phyloP scores from a whole-genome alignment of 2,113 vertebrate genomes.

The Aspiorhynchus laticeps region DNA sequence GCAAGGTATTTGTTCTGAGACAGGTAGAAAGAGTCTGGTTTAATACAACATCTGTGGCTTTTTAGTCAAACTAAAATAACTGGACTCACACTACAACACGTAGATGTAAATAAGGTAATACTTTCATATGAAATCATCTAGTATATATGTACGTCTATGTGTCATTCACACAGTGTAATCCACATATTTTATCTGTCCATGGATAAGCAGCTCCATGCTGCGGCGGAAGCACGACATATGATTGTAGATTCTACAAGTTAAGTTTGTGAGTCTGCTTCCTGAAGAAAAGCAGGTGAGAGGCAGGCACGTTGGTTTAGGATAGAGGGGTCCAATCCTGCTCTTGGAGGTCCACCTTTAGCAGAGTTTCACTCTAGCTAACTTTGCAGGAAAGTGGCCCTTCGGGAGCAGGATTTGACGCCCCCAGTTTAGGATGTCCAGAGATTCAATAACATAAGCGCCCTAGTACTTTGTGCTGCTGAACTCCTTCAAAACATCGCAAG shows the following conservation, averaged over 20 bases:
- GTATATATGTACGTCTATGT: not conserved
- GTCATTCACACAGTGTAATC: conserved; percentile 7
- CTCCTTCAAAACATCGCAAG: conserved; percentile 92
- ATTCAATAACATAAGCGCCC: not conserved
- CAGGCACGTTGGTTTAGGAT: conserved; percentile 17
- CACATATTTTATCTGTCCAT: not conserved
- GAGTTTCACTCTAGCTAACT: not conserved
- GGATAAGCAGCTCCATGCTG: not conserved
- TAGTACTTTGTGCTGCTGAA: conserved; percentile 81
- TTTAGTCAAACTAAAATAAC: conserved; percentile 60
- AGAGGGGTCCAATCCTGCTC: not conserved
- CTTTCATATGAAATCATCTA: conserved; percentile 10
- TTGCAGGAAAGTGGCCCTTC: not conserved
- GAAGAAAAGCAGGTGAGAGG: conserved; percentile 3
- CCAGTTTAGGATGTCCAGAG: not conserved
- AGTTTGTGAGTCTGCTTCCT: conserved; percentile 7
- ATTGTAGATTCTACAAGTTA: conserved; percentile 30
- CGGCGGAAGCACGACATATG: not conserved
- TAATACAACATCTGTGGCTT: conserved; percentile 42
- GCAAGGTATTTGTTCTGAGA: conserved; percentile 34
- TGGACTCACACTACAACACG: conserved; percentile 34
- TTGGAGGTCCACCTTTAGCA: not conserved
- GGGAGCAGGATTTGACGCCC: no score
- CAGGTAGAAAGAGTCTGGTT: conserved; percentile 9
- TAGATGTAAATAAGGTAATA: conserved; percentile 47